Evolutionary conservation across 2,888 invertebrate species (phyloP).

Genomic region (Eumerus sabulonum): DNA sequence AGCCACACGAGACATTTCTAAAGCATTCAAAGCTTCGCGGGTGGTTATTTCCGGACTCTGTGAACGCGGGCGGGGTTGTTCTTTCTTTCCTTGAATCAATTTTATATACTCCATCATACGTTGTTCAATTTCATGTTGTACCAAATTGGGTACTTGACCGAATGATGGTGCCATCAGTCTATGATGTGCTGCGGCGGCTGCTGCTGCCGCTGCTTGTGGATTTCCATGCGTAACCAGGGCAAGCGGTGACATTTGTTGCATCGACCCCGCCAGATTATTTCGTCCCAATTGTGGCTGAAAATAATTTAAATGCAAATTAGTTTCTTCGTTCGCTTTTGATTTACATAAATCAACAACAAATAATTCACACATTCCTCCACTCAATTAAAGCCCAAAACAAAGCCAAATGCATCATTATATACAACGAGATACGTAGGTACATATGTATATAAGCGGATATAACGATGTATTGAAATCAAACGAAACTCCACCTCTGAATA

Average conservation of each 20-base stretch:
- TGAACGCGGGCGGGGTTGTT: constrained; percentile 75
- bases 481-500: no score
- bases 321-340: no score
- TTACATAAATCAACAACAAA: no score
- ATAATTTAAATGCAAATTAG: neutral
- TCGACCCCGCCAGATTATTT: constrained; percentile 81
- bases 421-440: no score
- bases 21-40: constrained; percentile 81
- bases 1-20: constrained; percentile 89
- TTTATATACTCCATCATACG: constrained; percentile 90
- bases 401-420: no score
- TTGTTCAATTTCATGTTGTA: constrained; percentile 87
- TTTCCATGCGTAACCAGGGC: constrained; percentile 83
- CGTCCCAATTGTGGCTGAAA: constrained; percentile 79
- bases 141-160: constrained; percentile 82
- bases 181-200: constrained; percentile 77
- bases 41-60: constrained; percentile 79
- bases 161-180: constrained; percentile 77
- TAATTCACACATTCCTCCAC: no score
- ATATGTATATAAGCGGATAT: no score
- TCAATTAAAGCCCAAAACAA: no score
- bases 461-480: no score
- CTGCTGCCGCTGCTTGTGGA: constrained; percentile 81
- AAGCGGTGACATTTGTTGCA: constrained; percentile 87
- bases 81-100: constrained; percentile 81